Base-by-base conservation (phyloP, 2,797 vertebrate genomes). In the Choloepus didactylus region DNA sequence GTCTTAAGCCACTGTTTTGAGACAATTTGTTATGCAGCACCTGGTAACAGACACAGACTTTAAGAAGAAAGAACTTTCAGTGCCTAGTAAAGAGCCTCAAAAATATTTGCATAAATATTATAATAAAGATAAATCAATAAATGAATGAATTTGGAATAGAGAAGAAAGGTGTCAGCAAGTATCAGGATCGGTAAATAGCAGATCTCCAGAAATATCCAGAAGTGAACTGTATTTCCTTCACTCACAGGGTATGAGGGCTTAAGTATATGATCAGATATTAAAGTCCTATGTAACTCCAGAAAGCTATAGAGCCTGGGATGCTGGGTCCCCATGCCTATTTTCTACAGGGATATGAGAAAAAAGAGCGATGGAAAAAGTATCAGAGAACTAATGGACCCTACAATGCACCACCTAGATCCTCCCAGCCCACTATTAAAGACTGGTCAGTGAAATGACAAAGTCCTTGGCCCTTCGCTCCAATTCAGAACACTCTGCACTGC, bases 81-180 rank as follows among this genome's bases (percentile, higher is more conserved):
- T 87, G 69, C 3, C 25, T 54, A 56, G 21, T 21, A 85, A 5
- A 69, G 38, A 41, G 23, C 66, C 9, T 85, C 56, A 79, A 72
- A 93, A 82, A 73, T 67, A 72, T 38, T 86, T 41, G 49, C 27
- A 29, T 56, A 72, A 87, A 44, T 69, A 56, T 77, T 95, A 80
- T 38, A 91, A 81, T 54, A 94, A 51, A 19, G 66, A 35, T 19
- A 11, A 84, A 54, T 80, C 46, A 51, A 38, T 64, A 60, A 77
- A 89, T 59, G 23, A 79, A 15, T 93, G 35, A 31, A 94, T 85
- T 60, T 66, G 18, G 9, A 75, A 18, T n/a, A 19, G 4, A 51
- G 27, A 69, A 23, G 18, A 88, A 84, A 92, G 27, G 6, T 46
- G 19, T 76, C 21, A 88, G 54, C 25, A 46, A 82, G 64, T 88